A percentile compares a stretch with the other conserved stretches of the same genome.
phyloP scores from a whole-genome alignment of 2,797 vertebrate species.

The Catamblyrhynchus diadema region DNA sequence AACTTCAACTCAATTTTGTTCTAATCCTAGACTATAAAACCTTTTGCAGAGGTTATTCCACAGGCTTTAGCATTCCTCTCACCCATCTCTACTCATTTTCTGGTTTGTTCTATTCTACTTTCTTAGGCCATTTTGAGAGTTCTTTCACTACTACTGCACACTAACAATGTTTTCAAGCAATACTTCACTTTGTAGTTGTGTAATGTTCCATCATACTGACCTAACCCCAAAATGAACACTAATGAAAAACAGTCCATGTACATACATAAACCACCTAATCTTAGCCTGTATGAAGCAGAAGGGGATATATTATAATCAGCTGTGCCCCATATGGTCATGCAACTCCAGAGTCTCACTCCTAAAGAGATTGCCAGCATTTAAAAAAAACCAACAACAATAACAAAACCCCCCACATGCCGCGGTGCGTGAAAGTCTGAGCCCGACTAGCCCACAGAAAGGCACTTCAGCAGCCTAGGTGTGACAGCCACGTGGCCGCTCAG shows the following conservation, averaged over 20 bases:
- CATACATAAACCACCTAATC: neutral
- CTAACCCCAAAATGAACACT: neutral
- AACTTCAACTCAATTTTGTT: neutral
- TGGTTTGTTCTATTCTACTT: neutral
- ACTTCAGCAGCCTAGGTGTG: too few relatives aligned
- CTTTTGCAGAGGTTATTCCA: neutral
- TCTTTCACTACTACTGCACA: neutral
- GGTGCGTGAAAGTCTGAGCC: too few relatives aligned
- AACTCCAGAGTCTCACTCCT: rapidly evolving
- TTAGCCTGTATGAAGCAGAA: neutral
- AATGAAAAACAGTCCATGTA: neutral
- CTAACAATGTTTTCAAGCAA: neutral
- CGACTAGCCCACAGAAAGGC: too few relatives aligned
- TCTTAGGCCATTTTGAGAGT: neutral
- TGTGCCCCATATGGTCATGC: neutral
- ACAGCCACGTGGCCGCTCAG: too few relatives aligned
- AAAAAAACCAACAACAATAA: neutral
- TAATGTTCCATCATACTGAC: neutral
- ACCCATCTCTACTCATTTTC: neutral
- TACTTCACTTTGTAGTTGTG: neutral
- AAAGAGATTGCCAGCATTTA: neutral
- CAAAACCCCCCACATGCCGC: rapidly evolving
- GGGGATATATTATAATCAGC: neutral
- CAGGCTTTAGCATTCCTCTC: neutral
- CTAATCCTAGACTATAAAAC: neutral